A percentile compares a stretch with the other conserved stretches of the same genome.
These are phyloP conservation scores for Egretta garzetta DNA, from an alignment of 2,113 vertebrate species.

Conservation along the genomic window DNA sequence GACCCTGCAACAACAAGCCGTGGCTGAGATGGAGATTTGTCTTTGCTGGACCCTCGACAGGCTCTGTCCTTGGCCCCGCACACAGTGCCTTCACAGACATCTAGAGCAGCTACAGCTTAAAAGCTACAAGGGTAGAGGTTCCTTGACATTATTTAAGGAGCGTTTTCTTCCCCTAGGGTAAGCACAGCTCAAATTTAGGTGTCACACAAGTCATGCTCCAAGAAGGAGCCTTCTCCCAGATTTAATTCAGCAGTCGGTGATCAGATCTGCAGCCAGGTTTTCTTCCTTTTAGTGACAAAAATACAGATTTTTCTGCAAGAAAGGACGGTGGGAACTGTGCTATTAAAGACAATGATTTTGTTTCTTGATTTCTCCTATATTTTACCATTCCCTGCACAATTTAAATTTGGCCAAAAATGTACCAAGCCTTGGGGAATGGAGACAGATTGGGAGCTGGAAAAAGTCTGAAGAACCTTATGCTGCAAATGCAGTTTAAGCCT, in stretches of 20 bases:
- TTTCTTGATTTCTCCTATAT: not conserved
- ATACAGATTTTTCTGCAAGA: not conserved
- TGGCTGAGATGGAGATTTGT: not conserved
- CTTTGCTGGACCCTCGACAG: not conserved
- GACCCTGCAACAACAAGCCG: accelerated
- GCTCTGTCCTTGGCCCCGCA: not conserved
- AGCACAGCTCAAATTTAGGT: not conserved
- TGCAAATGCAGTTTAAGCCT: not conserved
- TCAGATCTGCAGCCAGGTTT: not conserved
- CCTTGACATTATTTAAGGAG: not conserved
- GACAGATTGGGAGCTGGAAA: not conserved
- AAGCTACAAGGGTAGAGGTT: not conserved
- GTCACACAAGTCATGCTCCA: not conserved
- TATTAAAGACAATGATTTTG: not conserved
- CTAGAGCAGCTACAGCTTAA: not conserved
- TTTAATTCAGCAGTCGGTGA: not conserved
- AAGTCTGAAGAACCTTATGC: not conserved
- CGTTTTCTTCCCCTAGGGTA: not conserved
- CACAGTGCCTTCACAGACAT: not conserved
- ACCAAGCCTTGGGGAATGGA: not conserved
- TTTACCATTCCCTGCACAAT: not conserved
- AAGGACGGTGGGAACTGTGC: not conserved
- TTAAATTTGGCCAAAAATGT: not conserved
- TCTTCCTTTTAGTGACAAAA: not conserved
- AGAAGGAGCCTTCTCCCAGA: not conserved